A percentile compares a stretch with the other conserved stretches of the same genome.
Evolutionary conservation across 2,113 vertebrate species (phyloP).

Genomic region (Gavia stellata): DNA sequence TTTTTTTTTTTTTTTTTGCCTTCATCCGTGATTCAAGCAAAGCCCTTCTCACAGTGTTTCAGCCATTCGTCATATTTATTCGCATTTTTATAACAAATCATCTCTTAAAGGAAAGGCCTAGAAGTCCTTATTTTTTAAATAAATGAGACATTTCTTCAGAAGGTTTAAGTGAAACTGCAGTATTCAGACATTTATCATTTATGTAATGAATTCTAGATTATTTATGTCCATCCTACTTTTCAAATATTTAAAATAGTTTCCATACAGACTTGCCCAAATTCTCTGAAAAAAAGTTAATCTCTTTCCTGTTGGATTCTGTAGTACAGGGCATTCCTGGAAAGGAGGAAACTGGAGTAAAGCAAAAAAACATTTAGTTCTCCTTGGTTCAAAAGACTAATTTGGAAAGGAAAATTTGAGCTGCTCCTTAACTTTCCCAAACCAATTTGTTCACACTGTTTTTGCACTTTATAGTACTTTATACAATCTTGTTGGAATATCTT

Average conservation of each 20-base stretch:
- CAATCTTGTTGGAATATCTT: not conserved
- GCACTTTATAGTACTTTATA: not conserved
- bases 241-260: not conserved
- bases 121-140: not conserved
- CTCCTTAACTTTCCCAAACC: not conserved
- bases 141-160: not conserved
- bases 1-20: not conserved
- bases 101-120: not conserved
- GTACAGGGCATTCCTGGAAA: not conserved
- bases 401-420: not conserved
- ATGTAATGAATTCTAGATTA: not conserved
- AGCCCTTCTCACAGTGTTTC: not conserved
- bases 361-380: not conserved
- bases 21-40: not conserved
- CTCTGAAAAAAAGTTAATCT: not conserved
- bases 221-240: not conserved
- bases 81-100: not conserved
- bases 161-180: not conserved
- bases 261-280: not conserved
- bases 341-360: not conserved
- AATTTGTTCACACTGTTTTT: not conserved
- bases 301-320: not conserved
- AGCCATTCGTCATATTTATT: not conserved
- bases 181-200: not conserved
- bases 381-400: not conserved